These are phyloP conservation scores for Lathamus discolor DNA, from an alignment of 2,113 vertebrate genomes.

Conservation along the genomic window DNA sequence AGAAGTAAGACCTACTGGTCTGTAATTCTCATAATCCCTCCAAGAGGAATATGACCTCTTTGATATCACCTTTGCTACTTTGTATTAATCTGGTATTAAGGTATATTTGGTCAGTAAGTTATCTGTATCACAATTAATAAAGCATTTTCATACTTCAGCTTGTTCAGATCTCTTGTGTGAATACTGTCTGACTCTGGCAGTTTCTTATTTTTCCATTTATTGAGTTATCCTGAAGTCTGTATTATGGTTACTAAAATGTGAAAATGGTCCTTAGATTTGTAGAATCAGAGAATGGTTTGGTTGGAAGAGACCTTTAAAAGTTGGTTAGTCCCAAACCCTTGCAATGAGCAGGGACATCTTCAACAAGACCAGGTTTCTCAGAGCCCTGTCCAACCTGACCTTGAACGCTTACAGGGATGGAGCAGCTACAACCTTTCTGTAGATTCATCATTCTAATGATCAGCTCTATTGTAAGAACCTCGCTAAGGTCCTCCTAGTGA, in stretches of 20 bases:
- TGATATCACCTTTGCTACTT: neutral
- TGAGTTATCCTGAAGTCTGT: neutral
- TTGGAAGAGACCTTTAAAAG: neutral
- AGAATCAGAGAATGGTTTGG: neutral
- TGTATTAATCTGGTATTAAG: neutral
- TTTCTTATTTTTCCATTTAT: neutral
- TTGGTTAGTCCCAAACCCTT: neutral
- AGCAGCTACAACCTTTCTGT: neutral
- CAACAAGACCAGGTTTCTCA: neutral
- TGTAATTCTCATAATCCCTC: neutral
- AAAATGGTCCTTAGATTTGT: neutral
- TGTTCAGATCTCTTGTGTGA: neutral
- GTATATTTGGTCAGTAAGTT: neutral
- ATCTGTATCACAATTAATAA: neutral
- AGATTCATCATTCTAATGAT: neutral
- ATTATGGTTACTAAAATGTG: neutral
- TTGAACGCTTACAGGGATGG: neutral
- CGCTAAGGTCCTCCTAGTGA: neutral
- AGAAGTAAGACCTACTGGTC: neutral
- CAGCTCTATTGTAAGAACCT: neutral
- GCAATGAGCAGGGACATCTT: neutral
- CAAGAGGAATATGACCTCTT: neutral
- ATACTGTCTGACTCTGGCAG: neutral
- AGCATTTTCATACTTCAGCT: neutral
- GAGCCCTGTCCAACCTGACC: neutral